Conservation (phyloP, 2,113 vertebrate species). For the Scalopus aquaticus region DNA sequence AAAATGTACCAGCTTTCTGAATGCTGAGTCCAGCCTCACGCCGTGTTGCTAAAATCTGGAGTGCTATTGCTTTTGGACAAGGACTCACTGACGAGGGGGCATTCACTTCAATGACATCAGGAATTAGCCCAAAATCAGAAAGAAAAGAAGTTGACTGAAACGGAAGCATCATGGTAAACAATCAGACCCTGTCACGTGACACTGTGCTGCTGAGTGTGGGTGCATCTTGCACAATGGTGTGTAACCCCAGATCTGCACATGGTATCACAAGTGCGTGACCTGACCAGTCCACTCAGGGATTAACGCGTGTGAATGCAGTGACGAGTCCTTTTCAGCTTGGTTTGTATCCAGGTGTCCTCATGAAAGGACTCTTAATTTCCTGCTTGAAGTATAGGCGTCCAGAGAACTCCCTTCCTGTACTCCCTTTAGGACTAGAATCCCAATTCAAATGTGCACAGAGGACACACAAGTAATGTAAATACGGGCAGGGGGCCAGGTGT, state of each 20-base stretch:
- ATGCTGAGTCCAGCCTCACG: background rate
- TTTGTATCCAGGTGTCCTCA: background rate
- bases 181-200: background rate
- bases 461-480: background rate
- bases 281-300: background rate
- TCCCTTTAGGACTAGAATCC: background rate
- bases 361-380: background rate
- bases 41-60: background rate
- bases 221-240: accelerated
- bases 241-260: background rate
- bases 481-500: background rate
- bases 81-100: background rate
- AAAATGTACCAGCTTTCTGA: background rate
- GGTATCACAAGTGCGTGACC: background rate
- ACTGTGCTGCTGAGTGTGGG: accelerated
- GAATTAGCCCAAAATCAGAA: background rate
- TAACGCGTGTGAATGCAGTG: background rate
- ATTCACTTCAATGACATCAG: background rate
- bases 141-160: background rate
- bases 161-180: background rate
- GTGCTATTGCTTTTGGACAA: background rate
- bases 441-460: background rate
- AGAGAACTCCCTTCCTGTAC: background rate
- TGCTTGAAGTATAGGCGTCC: background rate
- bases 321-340: background rate